Conservation (phyloP, 2,113 vertebrate species). For the Myotis yumanensis region DNA sequence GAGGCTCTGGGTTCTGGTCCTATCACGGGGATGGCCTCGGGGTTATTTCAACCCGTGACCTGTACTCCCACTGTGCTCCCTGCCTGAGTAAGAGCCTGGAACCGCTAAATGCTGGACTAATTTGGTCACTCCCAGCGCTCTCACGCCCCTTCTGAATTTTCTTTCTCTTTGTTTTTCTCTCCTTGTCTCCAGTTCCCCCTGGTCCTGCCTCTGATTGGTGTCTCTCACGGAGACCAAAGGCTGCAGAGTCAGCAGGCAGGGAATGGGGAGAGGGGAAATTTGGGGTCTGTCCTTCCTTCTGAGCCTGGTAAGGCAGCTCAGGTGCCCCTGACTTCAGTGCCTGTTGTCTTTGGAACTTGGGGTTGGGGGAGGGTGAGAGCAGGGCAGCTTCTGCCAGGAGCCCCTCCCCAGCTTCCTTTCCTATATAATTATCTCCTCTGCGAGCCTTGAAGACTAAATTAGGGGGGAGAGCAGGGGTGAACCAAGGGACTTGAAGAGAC, state of each 20-base stretch:
- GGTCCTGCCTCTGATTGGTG: neutral
- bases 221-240: neutral
- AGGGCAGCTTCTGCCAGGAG: neutral
- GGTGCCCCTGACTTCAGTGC: neutral
- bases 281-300: neutral
- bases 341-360: neutral
- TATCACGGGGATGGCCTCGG: neutral
- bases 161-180: constrained; percentile 5
- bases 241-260: neutral
- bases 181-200: neutral
- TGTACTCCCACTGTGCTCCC: neutral
- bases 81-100: constrained; percentile 33
- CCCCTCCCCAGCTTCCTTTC: neutral
- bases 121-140: constrained; percentile 56
- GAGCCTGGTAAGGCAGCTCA: neutral
- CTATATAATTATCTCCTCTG: neutral
- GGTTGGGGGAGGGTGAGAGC: neutral
- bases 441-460: neutral
- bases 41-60: neutral
- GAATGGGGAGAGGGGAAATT: neutral
- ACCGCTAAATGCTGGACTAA: constrained; percentile 62
- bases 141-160: constrained; percentile 11
- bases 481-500: neutral
- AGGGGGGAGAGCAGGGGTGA: neutral
- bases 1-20: neutral